Evolutionary conservation across 2,113 vertebrate species (phyloP).

Genomic region (Callopanchax toddi): DNA sequence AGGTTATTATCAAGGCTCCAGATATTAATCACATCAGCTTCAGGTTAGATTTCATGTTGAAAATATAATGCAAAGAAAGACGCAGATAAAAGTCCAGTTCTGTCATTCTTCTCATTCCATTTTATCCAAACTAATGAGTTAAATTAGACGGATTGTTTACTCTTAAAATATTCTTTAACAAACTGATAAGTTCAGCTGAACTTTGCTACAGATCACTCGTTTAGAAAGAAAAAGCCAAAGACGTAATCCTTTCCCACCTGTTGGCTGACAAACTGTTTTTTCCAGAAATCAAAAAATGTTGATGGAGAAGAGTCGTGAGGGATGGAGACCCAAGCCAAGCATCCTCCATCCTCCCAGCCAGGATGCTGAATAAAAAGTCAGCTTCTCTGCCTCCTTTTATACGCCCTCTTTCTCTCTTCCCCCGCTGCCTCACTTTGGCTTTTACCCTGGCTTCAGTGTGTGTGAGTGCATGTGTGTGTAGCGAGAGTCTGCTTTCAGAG

Average conservation of each 20-base stretch:
- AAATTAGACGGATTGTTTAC: background rate
- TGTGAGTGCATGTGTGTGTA: slow-evolving; percentile 46
- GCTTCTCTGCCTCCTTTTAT: slow-evolving; percentile 79
- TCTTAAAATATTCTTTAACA: background rate
- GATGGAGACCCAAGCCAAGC: slow-evolving; percentile 40
- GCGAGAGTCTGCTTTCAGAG: slow-evolving; percentile 76
- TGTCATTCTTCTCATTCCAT: too few relatives aligned
- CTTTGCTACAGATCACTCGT: background rate
- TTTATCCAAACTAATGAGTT: background rate
- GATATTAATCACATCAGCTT: background rate
- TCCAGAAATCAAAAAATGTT: too few relatives aligned
- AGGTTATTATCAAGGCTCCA: background rate
- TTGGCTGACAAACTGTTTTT: background rate
- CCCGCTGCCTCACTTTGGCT: slow-evolving; percentile 90
- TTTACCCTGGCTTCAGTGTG: slow-evolving; percentile 89
- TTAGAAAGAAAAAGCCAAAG: too few relatives aligned
- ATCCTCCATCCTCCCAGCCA: slow-evolving; percentile 47
- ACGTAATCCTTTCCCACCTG: slow-evolving; percentile 28
- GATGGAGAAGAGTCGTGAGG: slow-evolving; percentile 13
- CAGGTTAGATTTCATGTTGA: background rate
- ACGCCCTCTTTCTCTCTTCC: slow-evolving; percentile 64
- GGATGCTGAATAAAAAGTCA: slow-evolving; percentile 56
- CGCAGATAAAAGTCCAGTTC: too few relatives aligned
- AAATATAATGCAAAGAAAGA: too few relatives aligned
- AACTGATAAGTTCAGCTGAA: too few relatives aligned